These are phyloP conservation scores for Cairina moschata DNA, from an alignment of 2,113 vertebrate genomes.

Conservation along the genomic window DNA sequence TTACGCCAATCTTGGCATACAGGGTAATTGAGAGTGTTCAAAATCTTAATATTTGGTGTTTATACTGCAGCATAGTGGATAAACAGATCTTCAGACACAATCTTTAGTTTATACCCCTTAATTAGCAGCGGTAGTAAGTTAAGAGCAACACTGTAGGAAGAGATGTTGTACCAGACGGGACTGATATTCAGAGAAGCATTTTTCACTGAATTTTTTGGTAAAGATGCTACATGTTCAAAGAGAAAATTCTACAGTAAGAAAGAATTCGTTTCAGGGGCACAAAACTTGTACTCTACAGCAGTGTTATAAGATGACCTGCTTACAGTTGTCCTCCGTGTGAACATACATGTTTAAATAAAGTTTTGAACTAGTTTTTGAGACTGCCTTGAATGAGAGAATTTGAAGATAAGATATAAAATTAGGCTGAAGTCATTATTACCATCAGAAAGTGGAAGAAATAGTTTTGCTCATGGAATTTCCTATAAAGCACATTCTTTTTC, in stretches of 20 bases:
- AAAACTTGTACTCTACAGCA: neutral
- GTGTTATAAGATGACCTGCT: neutral
- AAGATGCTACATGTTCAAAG: neutral
- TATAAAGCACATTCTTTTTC: neutral
- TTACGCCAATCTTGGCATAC: neutral
- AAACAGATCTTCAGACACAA: neutral
- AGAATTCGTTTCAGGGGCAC: neutral
- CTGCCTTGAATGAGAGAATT: neutral
- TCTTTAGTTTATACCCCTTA: neutral
- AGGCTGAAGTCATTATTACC: neutral
- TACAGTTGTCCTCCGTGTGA: neutral
- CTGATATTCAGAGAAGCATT: neutral
- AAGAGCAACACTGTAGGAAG: neutral
- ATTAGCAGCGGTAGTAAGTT: neutral
- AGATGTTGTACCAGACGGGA: neutral
- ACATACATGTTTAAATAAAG: neutral
- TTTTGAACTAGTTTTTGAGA: neutral
- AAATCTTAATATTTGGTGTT: neutral
- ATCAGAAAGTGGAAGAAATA: neutral
- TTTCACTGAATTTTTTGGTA: neutral
- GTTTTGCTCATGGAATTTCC: neutral
- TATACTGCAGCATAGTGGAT: neutral
- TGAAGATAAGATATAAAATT: neutral
- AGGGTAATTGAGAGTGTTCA: neutral
- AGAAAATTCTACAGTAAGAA: neutral